These are phyloP conservation scores for Argynnis bischoffii DNA, from an alignment of 2,888 invertebrate species.

Conservation along the genomic window DNA sequence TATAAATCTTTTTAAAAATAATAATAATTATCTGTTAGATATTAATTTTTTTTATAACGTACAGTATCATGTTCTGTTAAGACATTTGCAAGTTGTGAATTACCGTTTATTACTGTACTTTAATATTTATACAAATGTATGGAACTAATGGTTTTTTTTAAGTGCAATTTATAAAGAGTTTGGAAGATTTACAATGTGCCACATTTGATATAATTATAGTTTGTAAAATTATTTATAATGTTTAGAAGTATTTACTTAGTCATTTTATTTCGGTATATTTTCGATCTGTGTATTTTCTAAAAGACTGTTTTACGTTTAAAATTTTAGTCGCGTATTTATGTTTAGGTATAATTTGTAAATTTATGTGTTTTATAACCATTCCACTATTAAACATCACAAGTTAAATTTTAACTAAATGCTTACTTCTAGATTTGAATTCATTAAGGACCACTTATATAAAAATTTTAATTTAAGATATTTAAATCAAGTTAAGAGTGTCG, in stretches of 20 bases:
- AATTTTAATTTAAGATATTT: no score
- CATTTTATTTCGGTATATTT: constrained; percentile 23
- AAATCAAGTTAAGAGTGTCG: no score
- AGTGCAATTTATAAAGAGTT: constrained; percentile 23
- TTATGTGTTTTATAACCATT: constrained; percentile 33
- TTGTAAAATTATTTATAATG: constrained; percentile 25
- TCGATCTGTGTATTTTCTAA: constrained; percentile 39
- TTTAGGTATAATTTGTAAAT: constrained; percentile 44
- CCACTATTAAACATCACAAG: constrained; percentile 45
- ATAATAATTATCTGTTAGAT: no score
- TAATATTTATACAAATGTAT: constrained; percentile 2
- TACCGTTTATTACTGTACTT: constrained; percentile 8
- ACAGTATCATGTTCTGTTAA: not conserved
- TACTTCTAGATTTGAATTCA: no score
- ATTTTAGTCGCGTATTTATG: constrained; percentile 40
- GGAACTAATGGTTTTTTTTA: constrained; percentile 6
- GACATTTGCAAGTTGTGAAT: not conserved
- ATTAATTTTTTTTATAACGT: no score
- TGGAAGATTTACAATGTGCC: constrained; percentile 30
- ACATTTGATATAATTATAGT: constrained; percentile 28
- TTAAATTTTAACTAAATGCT: not conserved
- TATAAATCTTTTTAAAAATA: no score
- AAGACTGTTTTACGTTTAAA: constrained; percentile 36
- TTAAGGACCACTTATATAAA: no score
- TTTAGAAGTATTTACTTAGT: constrained; percentile 29